phyloP scores from a whole-genome alignment of 2,888 invertebrate genomes.

The Rutpela maculata region DNA sequence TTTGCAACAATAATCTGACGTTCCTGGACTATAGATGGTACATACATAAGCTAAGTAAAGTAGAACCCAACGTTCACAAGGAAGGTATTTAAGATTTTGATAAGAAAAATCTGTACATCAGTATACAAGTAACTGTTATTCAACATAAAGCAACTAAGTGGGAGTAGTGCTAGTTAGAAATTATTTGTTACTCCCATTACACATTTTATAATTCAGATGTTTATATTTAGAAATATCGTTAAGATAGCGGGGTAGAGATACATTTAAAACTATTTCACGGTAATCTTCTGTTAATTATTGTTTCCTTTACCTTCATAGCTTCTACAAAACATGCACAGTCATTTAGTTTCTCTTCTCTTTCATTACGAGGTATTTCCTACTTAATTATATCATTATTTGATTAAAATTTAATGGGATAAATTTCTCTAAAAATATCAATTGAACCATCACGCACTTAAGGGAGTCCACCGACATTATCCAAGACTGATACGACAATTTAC shows the following conservation, averaged over 20 bases:
- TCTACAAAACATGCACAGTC: conserved; percentile 9
- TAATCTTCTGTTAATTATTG: not conserved
- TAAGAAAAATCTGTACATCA: too few species aligned
- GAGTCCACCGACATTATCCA: not conserved
- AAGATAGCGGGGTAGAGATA: not conserved
- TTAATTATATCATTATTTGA: conserved; percentile 15
- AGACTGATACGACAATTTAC: conserved; percentile 1
- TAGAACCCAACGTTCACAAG: too few species aligned
- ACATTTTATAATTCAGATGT: not conserved
- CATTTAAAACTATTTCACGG: not conserved
- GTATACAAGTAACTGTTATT: not conserved
- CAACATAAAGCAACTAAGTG: not conserved
- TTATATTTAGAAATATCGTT: not conserved
- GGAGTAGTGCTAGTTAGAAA: too few species aligned
- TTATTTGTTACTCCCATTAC: too few species aligned
- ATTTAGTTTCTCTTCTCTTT: conserved; percentile 23
- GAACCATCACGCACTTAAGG: conserved; percentile 18
- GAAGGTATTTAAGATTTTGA: too few species aligned
- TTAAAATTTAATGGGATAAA: conserved; percentile 13
- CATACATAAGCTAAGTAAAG: too few species aligned
- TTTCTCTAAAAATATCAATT: conserved; percentile 15
- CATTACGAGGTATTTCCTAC: conserved; percentile 22
- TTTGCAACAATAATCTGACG: too few species aligned
- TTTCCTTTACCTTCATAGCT: conserved; percentile 1
- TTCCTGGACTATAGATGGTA: too few species aligned